A percentile compares a stretch with the other conserved stretches of the same genome.
These are phyloP conservation scores for Lacerta agilis DNA, from an alignment of 2,797 vertebrate genomes.

Conservation along the genomic window DNA sequence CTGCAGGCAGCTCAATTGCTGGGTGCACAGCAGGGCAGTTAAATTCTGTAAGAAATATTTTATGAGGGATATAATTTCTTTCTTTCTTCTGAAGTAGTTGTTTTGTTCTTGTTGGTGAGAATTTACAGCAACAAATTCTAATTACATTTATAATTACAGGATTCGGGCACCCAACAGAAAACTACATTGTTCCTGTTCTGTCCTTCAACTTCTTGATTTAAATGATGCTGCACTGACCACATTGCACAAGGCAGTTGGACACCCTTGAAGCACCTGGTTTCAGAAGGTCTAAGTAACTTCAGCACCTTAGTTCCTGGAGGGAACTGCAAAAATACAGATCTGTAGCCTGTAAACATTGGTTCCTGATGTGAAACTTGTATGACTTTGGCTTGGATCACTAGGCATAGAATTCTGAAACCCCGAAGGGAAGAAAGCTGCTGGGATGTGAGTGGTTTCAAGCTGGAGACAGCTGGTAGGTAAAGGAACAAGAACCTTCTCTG, in stretches of 20 bases:
- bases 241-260: background rate
- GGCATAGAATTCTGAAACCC: background rate
- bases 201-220: background rate
- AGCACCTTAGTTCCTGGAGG: background rate
- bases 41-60: constrained; percentile 33
- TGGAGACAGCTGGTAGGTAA: background rate
- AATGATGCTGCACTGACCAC: background rate
- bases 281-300: background rate
- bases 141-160: constrained; percentile 15
- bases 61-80: background rate
- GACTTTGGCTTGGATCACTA: background rate
- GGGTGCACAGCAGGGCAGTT: constrained; percentile 12
- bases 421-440: background rate
- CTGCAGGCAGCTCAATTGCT: constrained; percentile 27
- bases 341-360: background rate
- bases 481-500: too few species aligned
- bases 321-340: background rate
- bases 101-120: constrained; percentile 11
- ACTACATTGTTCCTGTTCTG: constrained; percentile 7
- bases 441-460: background rate
- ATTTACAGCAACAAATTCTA: constrained; percentile 33
- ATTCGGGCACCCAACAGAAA: background rate
- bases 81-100: constrained; percentile 23
- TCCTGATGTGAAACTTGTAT: background rate
- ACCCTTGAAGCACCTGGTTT: background rate